Evolutionary conservation across 1,140 invertebrate genomes (phyloP), one percentile per base, ranked within the genome.

Genomic region (Drosophila gunungcola): DNA sequence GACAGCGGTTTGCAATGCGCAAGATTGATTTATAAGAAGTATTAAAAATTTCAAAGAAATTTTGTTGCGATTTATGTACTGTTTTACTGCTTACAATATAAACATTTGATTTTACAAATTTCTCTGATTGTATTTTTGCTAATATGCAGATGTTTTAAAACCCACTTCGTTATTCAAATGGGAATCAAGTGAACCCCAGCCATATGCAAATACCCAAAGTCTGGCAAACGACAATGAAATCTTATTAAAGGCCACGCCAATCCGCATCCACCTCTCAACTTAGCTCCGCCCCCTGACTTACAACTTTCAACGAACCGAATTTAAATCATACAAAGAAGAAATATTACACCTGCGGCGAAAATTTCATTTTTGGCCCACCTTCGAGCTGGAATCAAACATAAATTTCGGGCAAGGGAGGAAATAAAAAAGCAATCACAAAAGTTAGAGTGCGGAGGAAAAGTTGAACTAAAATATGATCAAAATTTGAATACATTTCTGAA

Each of bases 321-420:
- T 88, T 77, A 79, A 86, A 88, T 86, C 75, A 48, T 53, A 83
- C 69, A 76, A 88, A 63, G 70, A 63, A 88, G 63, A 83, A 79
- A 86, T 88, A 88, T 89, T 79, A 85, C 84, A 88, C 83, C 83
- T 69, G 58, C 58, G 79, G 79, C 81, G 79, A 88, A 88, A 76
- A 88, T 79, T 76, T 78, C 79, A 76, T 80, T 69, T 69, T 73
- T 45, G 39, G 13, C 46, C 10, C 58, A 11, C 41, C 56, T 42
- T 62, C 29, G 64, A 56, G 51, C 48, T 52, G 57, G 46, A 72
- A 78, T 85, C 78, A 82, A 75, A 85, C 72, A 85, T 77, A 84
- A 70, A 73, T 80, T 85, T 68, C 3, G 36, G 36, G 51, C 48
- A 4, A 1, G 32, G 39, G n/a, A 52, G 55, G 38, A 74, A 55